Evolutionary conservation across 2,113 vertebrate species (phyloP).

Genomic region (Rhabdornis inornatus): DNA sequence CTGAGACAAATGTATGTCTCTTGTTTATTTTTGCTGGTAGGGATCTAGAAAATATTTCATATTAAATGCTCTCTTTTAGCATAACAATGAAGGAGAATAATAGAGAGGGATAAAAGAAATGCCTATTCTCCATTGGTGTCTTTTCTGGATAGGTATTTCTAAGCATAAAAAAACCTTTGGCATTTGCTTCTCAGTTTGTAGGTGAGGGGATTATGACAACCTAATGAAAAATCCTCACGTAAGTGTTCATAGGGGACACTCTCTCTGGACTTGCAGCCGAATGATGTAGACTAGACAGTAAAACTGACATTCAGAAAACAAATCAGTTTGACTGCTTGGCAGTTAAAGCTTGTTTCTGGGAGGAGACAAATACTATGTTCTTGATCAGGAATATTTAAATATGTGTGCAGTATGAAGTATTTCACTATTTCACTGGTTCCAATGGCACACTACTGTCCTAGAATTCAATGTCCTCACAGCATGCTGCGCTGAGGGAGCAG

Average conservation of each 20-base stretch:
- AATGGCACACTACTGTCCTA: not conserved
- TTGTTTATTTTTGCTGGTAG: not conserved
- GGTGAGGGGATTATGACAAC: not conserved
- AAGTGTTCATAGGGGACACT: not conserved
- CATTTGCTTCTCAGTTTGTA: not conserved
- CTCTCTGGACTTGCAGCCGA: not conserved
- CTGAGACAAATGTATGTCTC: not conserved
- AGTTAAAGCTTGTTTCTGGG: not conserved
- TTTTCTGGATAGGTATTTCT: not conserved
- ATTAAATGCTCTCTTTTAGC: not conserved
- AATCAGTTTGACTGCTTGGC: not conserved
- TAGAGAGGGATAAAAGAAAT: not conserved
- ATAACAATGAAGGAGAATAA: not conserved
- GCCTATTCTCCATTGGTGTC: not conserved
- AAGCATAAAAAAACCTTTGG: not conserved
- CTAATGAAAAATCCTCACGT: not conserved
- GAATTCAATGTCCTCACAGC: not conserved
- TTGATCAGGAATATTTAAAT: not conserved
- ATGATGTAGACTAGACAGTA: not conserved
- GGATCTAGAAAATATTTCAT: not conserved
- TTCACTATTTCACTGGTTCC: not conserved
- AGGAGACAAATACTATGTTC: not conserved
- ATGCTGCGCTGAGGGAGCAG: not conserved
- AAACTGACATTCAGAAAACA: not conserved
- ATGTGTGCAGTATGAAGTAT: not conserved